Evolutionary conservation across 2,113 vertebrate genomes (phyloP), one percentile per base, ranked within the genome.

Genomic region (Psephotus haematonotus): DNA sequence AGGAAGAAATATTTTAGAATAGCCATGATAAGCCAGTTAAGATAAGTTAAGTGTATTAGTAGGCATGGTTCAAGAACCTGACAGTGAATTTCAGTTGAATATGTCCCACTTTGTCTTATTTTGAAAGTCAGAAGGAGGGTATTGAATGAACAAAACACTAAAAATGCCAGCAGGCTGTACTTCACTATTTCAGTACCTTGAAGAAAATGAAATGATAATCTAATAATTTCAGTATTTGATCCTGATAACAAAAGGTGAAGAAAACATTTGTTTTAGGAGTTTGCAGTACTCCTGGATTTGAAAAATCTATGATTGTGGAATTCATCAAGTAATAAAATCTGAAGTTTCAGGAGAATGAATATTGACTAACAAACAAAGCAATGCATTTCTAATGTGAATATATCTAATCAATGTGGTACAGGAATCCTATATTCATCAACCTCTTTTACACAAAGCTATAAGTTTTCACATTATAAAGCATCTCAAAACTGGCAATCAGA

Each of bases 311-410:
- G 23, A 50, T 85, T 88, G 35, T 41, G 64, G 57, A 92, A 71
- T 88, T 88, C 7, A 62, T 85, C 52, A 92, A 87, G 70, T 77
- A 95, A 86, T 71, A 92, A 85, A 82, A 88, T 72, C 78, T 76
- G 39, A 82, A 79, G 44, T 76, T 88, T 81, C 52, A 57, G 49
- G 20, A 90, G 57, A 72, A 72, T 62, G 3, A 46, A 55, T 94
- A 79, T 85, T 79, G 87, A 75, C 63, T 31, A 64, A 64, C 0
- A 17, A 82, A 91, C 69, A 82, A 71, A 79, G 23, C 14, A 89
- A 78, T 75, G 52, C 57, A 87, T 91, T 94, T 82, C 52, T 91
- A 72, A 87, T 67, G 27, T 46, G n/a, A 78, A 43, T 75, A 87
- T 43, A 91, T 79, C 28, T 68, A 39, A 62, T 29, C 10, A 35